A percentile compares a stretch with the other conserved stretches of the same genome.
Conservation (phyloP, 2,113 vertebrate genomes). For the Cavia aperea region DNA sequence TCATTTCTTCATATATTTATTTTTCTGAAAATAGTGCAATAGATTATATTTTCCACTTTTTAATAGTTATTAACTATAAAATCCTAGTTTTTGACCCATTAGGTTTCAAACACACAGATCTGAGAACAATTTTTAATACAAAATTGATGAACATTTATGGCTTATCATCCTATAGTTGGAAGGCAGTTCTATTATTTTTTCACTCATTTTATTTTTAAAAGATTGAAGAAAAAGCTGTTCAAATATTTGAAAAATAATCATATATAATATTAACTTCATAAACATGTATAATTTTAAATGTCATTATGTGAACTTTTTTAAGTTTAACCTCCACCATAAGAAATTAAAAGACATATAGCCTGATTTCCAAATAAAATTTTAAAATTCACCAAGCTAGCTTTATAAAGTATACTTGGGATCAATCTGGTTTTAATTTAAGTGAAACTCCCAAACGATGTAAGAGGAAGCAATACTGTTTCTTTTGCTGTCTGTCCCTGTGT, state of each 20-base stretch:
- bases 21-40: neutral
- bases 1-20: neutral
- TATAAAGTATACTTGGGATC: neutral
- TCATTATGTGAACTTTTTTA: neutral
- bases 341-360: neutral
- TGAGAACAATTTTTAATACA: neutral
- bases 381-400: neutral
- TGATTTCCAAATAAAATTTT: neutral
- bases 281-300: neutral
- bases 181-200: neutral
- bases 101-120: fast-evolving
- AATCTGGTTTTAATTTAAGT: neutral
- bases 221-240: neutral
- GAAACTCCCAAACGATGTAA: neutral
- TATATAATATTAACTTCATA: neutral
- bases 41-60: neutral
- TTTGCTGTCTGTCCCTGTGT: too few relatives aligned
- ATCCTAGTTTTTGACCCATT: neutral
- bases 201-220: neutral
- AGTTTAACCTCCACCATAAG: neutral
- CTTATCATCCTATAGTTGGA: neutral
- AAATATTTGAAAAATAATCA: neutral
- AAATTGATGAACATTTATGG: neutral
- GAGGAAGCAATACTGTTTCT: neutral
- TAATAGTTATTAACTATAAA: neutral